Conservation (phyloP, 1,140 invertebrate genomes). For the Pseudomyrmex dendroicus region DNA sequence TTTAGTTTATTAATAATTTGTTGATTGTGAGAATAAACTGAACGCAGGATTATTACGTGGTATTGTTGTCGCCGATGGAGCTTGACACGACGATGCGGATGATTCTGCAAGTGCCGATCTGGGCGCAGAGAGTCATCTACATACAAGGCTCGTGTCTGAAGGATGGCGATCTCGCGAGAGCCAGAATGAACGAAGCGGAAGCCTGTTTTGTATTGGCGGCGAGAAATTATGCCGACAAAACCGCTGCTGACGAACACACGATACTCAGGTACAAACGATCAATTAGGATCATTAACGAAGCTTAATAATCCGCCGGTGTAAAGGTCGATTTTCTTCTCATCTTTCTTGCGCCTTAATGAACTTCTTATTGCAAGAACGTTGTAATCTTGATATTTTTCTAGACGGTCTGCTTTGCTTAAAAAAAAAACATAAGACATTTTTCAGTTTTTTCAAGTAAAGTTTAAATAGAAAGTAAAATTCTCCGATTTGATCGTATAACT, state of each 20-base stretch:
- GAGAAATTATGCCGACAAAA: slow-evolving; percentile 98
- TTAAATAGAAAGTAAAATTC: slow-evolving; percentile 3
- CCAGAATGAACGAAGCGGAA: slow-evolving; percentile 98
- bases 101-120: slow-evolving; percentile 98
- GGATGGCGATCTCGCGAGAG: slow-evolving; percentile 96
- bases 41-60: slow-evolving; percentile 96
- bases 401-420: not conserved
- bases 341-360: not conserved
- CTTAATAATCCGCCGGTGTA: not conserved
- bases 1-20: not conserved
- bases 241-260: slow-evolving; percentile 98
- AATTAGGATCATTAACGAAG: not conserved
- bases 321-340: not conserved
- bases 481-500: slow-evolving; percentile 27
- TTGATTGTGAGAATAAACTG: not conserved
- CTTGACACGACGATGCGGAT: slow-evolving; percentile 98
- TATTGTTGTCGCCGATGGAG: slow-evolving; percentile 98
- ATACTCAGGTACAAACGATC: slow-evolving; percentile 90
- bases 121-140: slow-evolving; percentile 98
- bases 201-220: slow-evolving; percentile 98
- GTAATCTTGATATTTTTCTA: not conserved
- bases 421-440: not conserved
- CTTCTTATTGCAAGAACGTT: not conserved
- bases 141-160: slow-evolving; percentile 98
- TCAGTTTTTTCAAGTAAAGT: slow-evolving; percentile 15